Base-by-base conservation (phyloP, 2,888 invertebrate species). In the Dorcus parallelipipedus region DNA sequence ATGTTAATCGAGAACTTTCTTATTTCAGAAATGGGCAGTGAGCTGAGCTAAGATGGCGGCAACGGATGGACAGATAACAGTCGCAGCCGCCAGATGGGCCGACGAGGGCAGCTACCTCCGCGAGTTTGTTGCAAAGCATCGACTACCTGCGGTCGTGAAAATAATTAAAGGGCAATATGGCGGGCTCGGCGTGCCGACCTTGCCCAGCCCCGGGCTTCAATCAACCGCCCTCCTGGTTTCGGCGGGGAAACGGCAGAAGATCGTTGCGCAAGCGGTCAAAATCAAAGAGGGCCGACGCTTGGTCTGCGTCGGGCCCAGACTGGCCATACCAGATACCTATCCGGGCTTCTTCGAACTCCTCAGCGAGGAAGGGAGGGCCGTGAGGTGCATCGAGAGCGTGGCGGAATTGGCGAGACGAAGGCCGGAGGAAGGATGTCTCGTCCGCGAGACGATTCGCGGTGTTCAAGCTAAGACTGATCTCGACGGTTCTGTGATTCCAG, bases 141-240 rank as follows among this genome's bases (percentile, higher is more conserved):
- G 87, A 57, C 77, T 90, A 60, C 96, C 96, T 9, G 89, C 88
- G 68, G 89, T 95, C 67, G 92, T 93, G 58, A 94, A 94, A 78
- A 91, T 96, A 73, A 90, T 93, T 71, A 95, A 95, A 79, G 96
- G 97, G 64, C 95, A 95, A 77, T 96, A 95, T 80, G 90, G 91
- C 65, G 91, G 91, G 57, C 84, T 97, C 52, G 96, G 96, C 33
- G 93, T 93, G 14, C 93, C 95, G 2, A 90, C 92, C 0, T 79
- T 93, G 49, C 92, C 94, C 40, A 92, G 90, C 70, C 93, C 93
- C 4, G 89, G 92, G 59, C 82, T 94, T 26, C 92, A 93, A 72
- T 91, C 92, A 70, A 91, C 93, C 17, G 91, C 95, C 3, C 80
- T 95, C 49, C 85, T 96, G 56, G 85, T 95, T 57, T 91, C 93